Conservation (phyloP, 2,888 invertebrate species). For the Slavum lentiscoides region DNA sequence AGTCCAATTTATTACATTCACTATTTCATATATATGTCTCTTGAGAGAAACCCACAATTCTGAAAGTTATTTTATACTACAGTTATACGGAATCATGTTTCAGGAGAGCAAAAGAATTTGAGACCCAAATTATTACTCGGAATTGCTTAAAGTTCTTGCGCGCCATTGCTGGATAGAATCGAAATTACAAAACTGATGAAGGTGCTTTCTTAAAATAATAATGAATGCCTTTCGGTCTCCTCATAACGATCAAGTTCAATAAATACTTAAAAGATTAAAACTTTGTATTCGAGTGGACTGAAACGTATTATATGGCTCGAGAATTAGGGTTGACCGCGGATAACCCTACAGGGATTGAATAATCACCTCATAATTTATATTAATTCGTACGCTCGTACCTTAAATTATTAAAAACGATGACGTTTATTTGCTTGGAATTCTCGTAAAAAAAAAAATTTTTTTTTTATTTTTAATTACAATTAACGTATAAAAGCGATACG, state of each 20-base stretch:
- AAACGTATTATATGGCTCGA: background rate
- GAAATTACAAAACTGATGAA: slow-evolving; percentile 33
- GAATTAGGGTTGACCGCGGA: background rate
- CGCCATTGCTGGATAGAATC: background rate
- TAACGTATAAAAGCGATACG: too few relatives aligned
- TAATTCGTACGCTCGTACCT: background rate
- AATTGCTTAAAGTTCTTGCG: slow-evolving; percentile 19
- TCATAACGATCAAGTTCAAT: background rate
- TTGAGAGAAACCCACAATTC: slow-evolving; percentile 9
- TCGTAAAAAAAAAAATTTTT: background rate
- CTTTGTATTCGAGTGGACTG: too few relatives aligned
- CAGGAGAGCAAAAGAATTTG: slow-evolving; percentile 5
- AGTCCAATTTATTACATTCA: slow-evolving; percentile 34
- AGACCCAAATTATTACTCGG: slow-evolving; percentile 10
- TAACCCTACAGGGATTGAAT: background rate
- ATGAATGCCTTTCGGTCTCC: background rate
- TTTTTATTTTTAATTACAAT: background rate
- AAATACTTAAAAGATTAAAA: slow-evolving; percentile 14
- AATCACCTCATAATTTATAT: slow-evolving; percentile 12
- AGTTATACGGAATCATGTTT: slow-evolving; percentile 12
- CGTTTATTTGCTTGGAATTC: background rate
- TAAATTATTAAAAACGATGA: background rate
- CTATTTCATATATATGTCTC: background rate
- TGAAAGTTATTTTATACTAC: slow-evolving; percentile 32
- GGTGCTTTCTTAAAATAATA: background rate